These are phyloP conservation scores for Eudemis profundana DNA, from an alignment of 2,888 invertebrate genomes.

Conservation along the genomic window DNA sequence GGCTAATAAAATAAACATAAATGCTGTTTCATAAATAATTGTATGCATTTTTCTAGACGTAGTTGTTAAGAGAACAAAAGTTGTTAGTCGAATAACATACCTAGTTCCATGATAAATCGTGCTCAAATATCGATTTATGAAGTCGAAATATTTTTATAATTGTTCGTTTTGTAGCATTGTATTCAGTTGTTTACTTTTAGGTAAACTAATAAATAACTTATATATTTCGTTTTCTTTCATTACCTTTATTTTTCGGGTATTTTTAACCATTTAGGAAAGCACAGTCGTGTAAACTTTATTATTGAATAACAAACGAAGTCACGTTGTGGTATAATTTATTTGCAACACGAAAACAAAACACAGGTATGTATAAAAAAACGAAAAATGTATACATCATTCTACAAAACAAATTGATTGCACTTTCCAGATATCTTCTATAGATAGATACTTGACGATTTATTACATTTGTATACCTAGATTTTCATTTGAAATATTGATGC, in stretches of 20 bases:
- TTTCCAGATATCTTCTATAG: too few species aligned
- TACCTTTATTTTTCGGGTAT: background rate
- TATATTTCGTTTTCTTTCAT: conserved; percentile 14
- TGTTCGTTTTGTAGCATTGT: conserved; percentile 39
- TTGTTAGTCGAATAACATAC: conserved; percentile 34
- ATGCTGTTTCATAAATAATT: conserved; percentile 24
- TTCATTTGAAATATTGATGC: too few species aligned
- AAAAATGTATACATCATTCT: too few species aligned
- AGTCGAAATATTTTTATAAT: conserved; percentile 40
- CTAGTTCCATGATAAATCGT: conserved; percentile 18
- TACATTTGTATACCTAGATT: too few species aligned
- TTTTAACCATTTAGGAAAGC: too few species aligned
- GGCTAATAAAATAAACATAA: background rate
- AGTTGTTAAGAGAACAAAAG: conserved; percentile 36
- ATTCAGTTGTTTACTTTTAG: conserved; percentile 35
- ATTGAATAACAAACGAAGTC: too few species aligned
- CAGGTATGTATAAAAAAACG: too few species aligned
- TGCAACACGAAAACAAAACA: too few species aligned
- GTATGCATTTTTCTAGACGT: conserved; percentile 44
- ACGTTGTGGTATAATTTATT: too few species aligned
- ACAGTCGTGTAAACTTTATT: too few species aligned
- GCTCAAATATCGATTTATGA: conserved; percentile 32
- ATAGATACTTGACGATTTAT: too few species aligned
- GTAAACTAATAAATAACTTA: conserved; percentile 37
- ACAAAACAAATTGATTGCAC: too few species aligned